These are phyloP conservation scores for Eurystomus gularis DNA, from an alignment of 2,113 vertebrate species.

Conservation along the genomic window DNA sequence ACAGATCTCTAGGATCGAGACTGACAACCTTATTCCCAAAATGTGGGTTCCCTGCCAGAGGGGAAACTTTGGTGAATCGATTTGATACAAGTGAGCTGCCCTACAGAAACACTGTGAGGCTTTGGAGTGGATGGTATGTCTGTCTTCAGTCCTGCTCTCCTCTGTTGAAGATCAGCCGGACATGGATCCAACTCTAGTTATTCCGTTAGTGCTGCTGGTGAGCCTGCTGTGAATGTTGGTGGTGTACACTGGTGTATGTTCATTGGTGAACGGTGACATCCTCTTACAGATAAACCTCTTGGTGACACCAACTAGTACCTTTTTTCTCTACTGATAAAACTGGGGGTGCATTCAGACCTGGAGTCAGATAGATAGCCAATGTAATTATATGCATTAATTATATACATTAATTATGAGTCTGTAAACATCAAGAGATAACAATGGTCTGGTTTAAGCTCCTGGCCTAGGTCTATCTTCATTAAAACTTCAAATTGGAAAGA, in stretches of 20 bases:
- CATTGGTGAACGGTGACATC: not conserved
- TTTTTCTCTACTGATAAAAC: not conserved
- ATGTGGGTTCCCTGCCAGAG: not conserved
- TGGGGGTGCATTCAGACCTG: not conserved
- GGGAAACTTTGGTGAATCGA: not conserved
- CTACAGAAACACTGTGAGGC: not conserved
- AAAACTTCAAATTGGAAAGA: not conserved
- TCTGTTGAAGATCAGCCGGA: not conserved
- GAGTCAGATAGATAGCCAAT: not conserved
- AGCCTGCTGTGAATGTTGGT: not conserved
- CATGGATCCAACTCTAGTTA: fast-evolving
- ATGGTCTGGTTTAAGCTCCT: not conserved
- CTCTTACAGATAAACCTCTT: not conserved
- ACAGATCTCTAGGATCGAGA: not conserved
- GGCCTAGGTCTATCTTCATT: not conserved
- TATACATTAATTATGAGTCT: not conserved
- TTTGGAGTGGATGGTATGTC: not conserved
- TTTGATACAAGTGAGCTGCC: not conserved
- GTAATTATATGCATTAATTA: not conserved
- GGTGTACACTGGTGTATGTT: not conserved
- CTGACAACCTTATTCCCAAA: not conserved
- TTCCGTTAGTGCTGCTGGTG: not conserved
- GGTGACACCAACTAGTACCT: not conserved
- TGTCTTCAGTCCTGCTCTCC: not conserved
- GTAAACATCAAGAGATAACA: not conserved